Conservation (phyloP, 2,888 invertebrate genomes). For the Drosophila nigritarsus region DNA sequence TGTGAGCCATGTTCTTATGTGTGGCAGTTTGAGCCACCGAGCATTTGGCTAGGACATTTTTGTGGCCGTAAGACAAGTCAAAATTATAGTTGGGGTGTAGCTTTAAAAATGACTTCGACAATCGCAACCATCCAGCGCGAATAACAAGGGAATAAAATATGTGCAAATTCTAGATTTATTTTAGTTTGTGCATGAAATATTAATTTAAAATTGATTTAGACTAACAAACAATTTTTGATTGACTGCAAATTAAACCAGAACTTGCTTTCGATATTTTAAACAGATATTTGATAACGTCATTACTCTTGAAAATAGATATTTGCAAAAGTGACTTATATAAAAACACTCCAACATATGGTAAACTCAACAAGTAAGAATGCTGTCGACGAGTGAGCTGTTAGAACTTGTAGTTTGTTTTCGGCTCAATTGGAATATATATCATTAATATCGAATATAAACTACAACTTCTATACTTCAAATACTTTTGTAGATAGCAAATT, state of each 20-base stretch:
- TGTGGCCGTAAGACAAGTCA: slow-evolving; percentile 42
- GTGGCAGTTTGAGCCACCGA: slow-evolving; percentile 44
- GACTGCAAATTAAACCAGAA: background rate
- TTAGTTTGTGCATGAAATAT: slow-evolving; percentile 22
- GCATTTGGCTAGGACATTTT: slow-evolving; percentile 54
- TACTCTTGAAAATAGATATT: background rate
- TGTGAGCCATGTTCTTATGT: slow-evolving; percentile 61
- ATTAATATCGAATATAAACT: background rate
- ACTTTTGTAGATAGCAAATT: background rate
- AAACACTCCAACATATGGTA: background rate
- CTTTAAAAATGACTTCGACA: slow-evolving; percentile 25
- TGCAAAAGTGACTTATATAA: background rate
- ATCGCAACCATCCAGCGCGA: slow-evolving; percentile 12
- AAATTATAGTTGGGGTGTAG: slow-evolving; percentile 37
- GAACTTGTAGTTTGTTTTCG: background rate
- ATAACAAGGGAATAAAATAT: slow-evolving; percentile 3
- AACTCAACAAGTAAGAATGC: background rate
- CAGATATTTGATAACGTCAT: background rate
- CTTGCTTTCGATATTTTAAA: background rate
- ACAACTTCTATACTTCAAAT: background rate
- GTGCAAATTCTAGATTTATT: slow-evolving; percentile 17
- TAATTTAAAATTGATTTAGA: background rate
- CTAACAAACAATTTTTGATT: too few species aligned
- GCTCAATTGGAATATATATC: background rate
- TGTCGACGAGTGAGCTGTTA: background rate